These are phyloP conservation scores for Echinarachnius parma DNA, from an alignment of 53 echinoderm and acorn worm genomes.

Conservation along the genomic window DNA sequence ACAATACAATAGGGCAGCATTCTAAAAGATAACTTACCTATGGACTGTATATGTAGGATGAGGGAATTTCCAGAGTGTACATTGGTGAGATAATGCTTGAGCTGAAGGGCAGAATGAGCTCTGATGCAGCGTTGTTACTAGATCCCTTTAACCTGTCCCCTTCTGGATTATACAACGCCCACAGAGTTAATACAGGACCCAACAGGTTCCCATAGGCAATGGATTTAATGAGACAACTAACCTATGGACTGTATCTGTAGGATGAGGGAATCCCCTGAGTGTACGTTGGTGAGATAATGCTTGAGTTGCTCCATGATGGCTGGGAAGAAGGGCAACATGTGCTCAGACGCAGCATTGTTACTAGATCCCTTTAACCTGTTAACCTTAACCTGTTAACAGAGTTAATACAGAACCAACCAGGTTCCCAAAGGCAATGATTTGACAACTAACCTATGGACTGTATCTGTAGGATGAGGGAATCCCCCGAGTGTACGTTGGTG, in stretches of 20 bases:
- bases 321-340: conserved; percentile 92
- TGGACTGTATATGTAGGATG: conserved; percentile 83
- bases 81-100: conserved; percentile 73
- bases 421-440: too few relatives aligned
- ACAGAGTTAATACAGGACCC: too few relatives aligned
- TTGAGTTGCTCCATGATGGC: conserved; percentile 89
- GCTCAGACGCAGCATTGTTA: conserved; percentile 88
- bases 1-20: too few relatives aligned
- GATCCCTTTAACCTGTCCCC: too few relatives aligned
- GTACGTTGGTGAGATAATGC: conserved; percentile 64
- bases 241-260: conserved; percentile 93
- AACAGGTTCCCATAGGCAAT: too few relatives aligned
- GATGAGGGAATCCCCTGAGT: conserved; percentile 62
- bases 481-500: conserved; percentile 53
- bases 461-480: conserved; percentile 72
- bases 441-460: conserved; percentile 93
- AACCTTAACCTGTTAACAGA: too few relatives aligned
- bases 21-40: too few relatives aligned
- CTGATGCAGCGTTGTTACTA: conserved; percentile 93
- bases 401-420: too few relatives aligned
- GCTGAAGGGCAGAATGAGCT: conserved; percentile 89
- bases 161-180: too few relatives aligned
- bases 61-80: conserved; percentile 61
- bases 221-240: too few relatives aligned
- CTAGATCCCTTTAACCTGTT: too few relatives aligned